These are phyloP conservation scores for Ophion ventricosus DNA, from an alignment of 2,888 invertebrate genomes.

Conservation along the genomic window DNA sequence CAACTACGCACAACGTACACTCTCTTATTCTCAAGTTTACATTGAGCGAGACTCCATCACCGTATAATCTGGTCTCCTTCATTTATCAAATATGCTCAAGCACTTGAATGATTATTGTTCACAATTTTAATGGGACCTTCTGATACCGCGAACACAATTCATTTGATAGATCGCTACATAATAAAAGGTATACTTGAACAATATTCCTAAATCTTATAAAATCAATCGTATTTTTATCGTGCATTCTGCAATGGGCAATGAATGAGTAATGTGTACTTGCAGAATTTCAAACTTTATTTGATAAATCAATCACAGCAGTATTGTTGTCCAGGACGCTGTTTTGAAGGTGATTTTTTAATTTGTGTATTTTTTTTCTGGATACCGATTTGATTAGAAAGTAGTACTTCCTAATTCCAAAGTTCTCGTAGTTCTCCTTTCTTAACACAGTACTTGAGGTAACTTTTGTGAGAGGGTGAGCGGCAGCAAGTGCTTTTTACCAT, in stretches of 20 bases:
- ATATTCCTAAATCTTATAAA: not conserved
- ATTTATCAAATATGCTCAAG: not conserved
- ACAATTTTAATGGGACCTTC: not conserved
- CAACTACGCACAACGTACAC: conserved; percentile 42
- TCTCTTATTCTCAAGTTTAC: conserved; percentile 35
- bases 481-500: conserved; percentile 4
- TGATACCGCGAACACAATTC: not conserved
- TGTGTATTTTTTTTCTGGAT: not conserved
- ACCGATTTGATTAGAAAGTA: conserved; percentile 28
- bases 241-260: too few species aligned
- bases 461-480: not conserved
- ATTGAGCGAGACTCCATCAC: conserved; percentile 13
- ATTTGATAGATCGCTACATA: not conserved
- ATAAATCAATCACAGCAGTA: not conserved
- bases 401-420: too few species aligned
- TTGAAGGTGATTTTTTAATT: too few species aligned
- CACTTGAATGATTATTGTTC: not conserved
- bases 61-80: conserved; percentile 1
- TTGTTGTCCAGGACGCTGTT: too few species aligned
- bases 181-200: not conserved
- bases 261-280: too few species aligned
- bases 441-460: not conserved
- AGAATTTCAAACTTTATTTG: not conserved
- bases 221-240: too few species aligned
- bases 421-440: too few species aligned